Base-by-base conservation (phyloP, 1,140 invertebrate genomes). In the Yoshiicerus persimilis region DNA sequence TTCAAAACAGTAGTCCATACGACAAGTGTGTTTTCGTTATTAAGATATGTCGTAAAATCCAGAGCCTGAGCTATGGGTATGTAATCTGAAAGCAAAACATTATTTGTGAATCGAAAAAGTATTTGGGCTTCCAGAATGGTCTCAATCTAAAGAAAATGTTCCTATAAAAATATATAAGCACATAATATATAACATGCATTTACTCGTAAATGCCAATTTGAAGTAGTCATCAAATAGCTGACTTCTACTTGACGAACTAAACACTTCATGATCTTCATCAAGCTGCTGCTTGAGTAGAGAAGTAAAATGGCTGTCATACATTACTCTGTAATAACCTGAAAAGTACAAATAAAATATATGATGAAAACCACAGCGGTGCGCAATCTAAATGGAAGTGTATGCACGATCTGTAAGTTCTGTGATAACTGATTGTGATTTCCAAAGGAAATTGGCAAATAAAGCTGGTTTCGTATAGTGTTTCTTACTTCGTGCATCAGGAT, bases 381-480 rank as follows among this genome's bases (percentile, higher is more conserved):
- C 6, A 13, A 41, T 41, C 13, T 41, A 41, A 13, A 41, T 13
- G 98, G 56, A 98, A 94, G 93, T 98, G 98, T 2, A 98, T 93
- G 95, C 96, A 97, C 20, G 6, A 41, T n/a, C n/a, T n/a, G n/a
- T n/a, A n/a, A n/a, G n/a, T n/a, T n/a, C n/a, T n/a, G n/a, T n/a
- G 13, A 66, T n/a, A 66, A n/a, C 16, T 66, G 25, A n/a, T n/a
- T 66, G 25, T 66, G 25, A 13, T 41, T 41, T 13, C 6, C 39
- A 41, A 41, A 41, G 39, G 6, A n/a, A n/a, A n/a, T n/a, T n/a
- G n/a, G n/a, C n/a, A n/a, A n/a, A n/a, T n/a, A n/a, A n/a, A n/a
- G n/a, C n/a, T n/a, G n/a, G n/a, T n/a, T n/a, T n/a, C n/a, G n/a
- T 41, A 41, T 6, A 41, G 39, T 41, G 6, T 20, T 6, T 13